phyloP scores from a whole-genome alignment of 2,888 invertebrate genomes.

The Drepanosiphum platanoidis region DNA sequence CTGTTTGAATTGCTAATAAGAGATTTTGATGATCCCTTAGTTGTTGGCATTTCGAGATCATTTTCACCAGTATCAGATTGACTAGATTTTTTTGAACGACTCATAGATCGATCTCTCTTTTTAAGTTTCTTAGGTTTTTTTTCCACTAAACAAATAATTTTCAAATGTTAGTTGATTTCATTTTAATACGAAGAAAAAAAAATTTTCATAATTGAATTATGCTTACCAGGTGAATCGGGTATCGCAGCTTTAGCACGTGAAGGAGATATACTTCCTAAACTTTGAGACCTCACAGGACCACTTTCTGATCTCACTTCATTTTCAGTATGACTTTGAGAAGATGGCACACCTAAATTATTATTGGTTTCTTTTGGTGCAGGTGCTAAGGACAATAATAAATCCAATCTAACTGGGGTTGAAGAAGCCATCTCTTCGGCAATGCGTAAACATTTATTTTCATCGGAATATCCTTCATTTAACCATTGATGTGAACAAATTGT shows the following conservation, averaged over 20 bases:
- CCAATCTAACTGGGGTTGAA: slow-evolving; percentile 88
- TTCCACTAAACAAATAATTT: slow-evolving; percentile 44
- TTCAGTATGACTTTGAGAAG: slow-evolving; percentile 44
- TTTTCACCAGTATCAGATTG: slow-evolving; percentile 51
- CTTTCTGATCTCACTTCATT: slow-evolving; percentile 58
- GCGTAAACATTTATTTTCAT: slow-evolving; percentile 78
- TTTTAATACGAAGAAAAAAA: slow-evolving; percentile 1
- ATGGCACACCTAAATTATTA: slow-evolving; percentile 44
- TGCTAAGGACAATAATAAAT: slow-evolving; percentile 84
- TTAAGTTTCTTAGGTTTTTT: slow-evolving; percentile 54
- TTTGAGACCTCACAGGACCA: slow-evolving; percentile 65
- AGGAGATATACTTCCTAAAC: slow-evolving; percentile 65
- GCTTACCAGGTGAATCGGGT: slow-evolving; percentile 50
- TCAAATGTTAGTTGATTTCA: background rate
- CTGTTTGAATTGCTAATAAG: slow-evolving; percentile 20
- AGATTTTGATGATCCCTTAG: slow-evolving; percentile 42
- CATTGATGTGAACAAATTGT: slow-evolving; percentile 97
- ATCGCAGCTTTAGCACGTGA: slow-evolving; percentile 34
- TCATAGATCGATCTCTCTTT: slow-evolving; percentile 55
- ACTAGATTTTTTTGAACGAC: slow-evolving; percentile 58
- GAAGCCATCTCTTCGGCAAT: slow-evolving; percentile 88
- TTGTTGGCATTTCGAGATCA: slow-evolving; percentile 5
- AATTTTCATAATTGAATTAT: background rate
- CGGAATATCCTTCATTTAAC: slow-evolving; percentile 88
- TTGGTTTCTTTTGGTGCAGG: slow-evolving; percentile 68